Percentiles rank a stretch among this genome's conserved stretches.
Evolutionary conservation across 2,113 vertebrate genomes (phyloP).

Genomic region (Alexandromys fortis): DNA sequence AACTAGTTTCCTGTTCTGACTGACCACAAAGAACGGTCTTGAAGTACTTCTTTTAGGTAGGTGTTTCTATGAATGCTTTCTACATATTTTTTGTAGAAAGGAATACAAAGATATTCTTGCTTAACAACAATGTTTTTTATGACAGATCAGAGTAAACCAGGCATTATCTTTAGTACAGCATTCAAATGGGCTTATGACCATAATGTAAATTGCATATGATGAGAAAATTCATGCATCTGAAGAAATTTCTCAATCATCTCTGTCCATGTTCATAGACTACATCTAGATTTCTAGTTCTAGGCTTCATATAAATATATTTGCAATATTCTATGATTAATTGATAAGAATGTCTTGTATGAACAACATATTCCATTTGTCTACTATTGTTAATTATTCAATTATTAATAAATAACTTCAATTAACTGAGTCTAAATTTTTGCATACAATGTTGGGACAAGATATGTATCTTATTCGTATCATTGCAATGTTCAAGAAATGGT

Average conservation of each 20-base stretch:
- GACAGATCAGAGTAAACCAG: not conserved
- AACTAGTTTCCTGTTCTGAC: not conserved
- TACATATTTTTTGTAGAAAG: not conserved
- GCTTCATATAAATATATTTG: not conserved
- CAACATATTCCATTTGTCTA: fast-evolving
- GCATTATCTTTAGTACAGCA: not conserved
- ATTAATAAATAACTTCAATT: not conserved
- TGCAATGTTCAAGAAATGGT: not conserved
- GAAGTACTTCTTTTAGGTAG: not conserved
- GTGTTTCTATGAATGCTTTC: not conserved
- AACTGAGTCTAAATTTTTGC: not conserved
- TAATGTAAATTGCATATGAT: not conserved
- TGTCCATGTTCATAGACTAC: not conserved
- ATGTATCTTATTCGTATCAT: not conserved
- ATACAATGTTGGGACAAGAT: not conserved
- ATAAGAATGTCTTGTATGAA: not conserved
- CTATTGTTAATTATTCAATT: not conserved
- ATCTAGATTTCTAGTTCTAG: not conserved
- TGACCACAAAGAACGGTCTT: not conserved
- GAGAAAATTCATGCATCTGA: not conserved
- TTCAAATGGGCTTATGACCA: not conserved
- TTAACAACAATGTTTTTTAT: not conserved
- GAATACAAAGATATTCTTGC: not conserved
- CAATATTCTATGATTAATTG: not conserved
- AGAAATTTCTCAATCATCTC: not conserved